Evolutionary conservation across 2,888 invertebrate species (phyloP).

Genomic region (Geotrupes spiniger): DNA sequence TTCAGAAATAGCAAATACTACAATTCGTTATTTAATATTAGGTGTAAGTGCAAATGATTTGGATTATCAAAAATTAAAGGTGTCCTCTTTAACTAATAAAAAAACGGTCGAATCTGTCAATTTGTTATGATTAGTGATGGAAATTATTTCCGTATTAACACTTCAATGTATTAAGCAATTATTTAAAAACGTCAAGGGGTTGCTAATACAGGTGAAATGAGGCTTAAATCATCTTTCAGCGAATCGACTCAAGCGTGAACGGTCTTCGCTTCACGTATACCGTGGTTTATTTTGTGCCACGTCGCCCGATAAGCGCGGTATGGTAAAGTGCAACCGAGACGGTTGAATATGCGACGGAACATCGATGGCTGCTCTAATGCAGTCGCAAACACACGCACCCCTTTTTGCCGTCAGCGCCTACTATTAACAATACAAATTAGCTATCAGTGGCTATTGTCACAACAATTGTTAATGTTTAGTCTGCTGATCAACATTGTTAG

Average conservation of each 20-base stretch:
- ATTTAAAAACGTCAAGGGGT: constrained; percentile 17
- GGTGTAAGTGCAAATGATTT: too few relatives aligned
- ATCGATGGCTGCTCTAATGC: constrained; percentile 13
- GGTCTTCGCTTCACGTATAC: constrained; percentile 9
- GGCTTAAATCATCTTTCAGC: constrained; percentile 20
- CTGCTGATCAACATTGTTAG: constrained; percentile 23
- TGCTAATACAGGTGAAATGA: constrained; percentile 18
- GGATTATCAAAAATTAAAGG: too few relatives aligned
- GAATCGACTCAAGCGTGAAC: constrained; percentile 16
- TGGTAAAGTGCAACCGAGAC: constrained; percentile 12
- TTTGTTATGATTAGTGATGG: too few relatives aligned
- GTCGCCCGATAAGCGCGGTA: constrained; percentile 16
- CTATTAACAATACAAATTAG: constrained; percentile 28
- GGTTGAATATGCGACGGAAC: constrained; percentile 11
- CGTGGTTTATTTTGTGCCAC: constrained; percentile 13
- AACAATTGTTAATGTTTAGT: constrained; percentile 28
- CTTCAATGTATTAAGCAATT: constrained; percentile 6
- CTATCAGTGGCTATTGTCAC: constrained; percentile 28
- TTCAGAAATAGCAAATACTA: too few relatives aligned
- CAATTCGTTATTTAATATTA: too few relatives aligned
- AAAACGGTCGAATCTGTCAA: too few relatives aligned
- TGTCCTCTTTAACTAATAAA: too few relatives aligned
- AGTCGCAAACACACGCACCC: constrained; percentile 17
- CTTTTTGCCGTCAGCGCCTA: constrained; percentile 24
- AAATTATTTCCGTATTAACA: constrained; percentile 6